phyloP scores from a whole-genome alignment of 2,113 vertebrate species.

The Elephas maximus region DNA sequence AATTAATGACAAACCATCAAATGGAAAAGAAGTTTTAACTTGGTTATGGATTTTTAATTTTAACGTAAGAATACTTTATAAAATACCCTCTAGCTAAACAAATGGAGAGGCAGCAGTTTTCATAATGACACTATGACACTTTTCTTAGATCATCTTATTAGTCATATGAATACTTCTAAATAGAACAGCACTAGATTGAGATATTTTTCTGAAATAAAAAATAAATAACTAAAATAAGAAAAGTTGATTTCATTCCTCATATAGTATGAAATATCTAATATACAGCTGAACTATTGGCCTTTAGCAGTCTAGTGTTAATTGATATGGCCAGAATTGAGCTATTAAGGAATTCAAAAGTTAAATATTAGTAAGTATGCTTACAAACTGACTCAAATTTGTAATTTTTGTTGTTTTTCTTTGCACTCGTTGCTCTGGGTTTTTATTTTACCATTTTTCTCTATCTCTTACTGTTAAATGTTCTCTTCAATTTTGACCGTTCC shows the following conservation, averaged over 20 bases:
- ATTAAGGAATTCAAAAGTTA: slow-evolving; percentile 55
- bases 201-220: slow-evolving; percentile 58
- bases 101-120: slow-evolving; percentile 54
- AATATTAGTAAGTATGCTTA: slow-evolving; percentile 48
- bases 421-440: slow-evolving; percentile 10
- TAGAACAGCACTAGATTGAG: background rate
- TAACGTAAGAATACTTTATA: slow-evolving; percentile 35
- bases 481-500: slow-evolving; percentile 8
- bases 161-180: slow-evolving; percentile 25
- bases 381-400: slow-evolving; percentile 20
- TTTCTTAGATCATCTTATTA: background rate
- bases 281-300: background rate
- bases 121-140: slow-evolving; percentile 28
- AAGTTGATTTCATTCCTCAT: background rate
- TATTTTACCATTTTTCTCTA: slow-evolving; percentile 4
- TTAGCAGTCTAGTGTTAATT: slow-evolving; percentile 39
- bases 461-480: slow-evolving; percentile 1
- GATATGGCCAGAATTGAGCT: slow-evolving; percentile 15
- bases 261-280: slow-evolving; percentile 22
- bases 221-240: slow-evolving; percentile 7
- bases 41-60: slow-evolving; percentile 44
- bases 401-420: slow-evolving; percentile 57
- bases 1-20: slow-evolving; percentile 3
- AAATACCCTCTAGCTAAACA: slow-evolving; percentile 46
- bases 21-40: slow-evolving; percentile 3